Percentiles rank a stretch among this genome's conserved stretches.
phyloP scores from a whole-genome alignment of 2,113 vertebrate species.

The Tor tambroides region DNA sequence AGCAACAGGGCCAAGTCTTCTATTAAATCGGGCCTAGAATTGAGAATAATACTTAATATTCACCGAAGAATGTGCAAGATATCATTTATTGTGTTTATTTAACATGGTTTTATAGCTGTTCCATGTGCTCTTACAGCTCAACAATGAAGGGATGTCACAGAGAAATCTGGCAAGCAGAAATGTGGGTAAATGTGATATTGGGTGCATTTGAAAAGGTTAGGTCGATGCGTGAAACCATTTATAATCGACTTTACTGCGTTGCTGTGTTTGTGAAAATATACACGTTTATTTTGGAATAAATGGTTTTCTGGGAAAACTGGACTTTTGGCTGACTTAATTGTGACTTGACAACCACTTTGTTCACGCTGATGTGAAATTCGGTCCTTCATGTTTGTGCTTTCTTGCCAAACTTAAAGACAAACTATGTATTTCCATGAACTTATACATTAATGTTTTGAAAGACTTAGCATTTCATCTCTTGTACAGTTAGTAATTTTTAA shows the following conservation, averaged over 20 bases:
- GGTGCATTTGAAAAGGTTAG: background rate
- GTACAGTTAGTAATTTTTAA: background rate
- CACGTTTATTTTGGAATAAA: background rate
- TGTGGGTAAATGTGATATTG: constrained; percentile 6
- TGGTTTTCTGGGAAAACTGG: background rate
- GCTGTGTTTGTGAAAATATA: constrained; percentile 15
- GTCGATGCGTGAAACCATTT: background rate
- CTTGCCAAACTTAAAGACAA: background rate
- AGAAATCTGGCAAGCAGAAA: background rate
- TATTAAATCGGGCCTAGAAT: background rate
- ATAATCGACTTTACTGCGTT: constrained; percentile 19
- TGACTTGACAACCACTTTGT: background rate
- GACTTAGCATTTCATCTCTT: constrained; percentile 17
- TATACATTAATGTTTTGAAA: background rate
- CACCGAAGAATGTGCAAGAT: background rate
- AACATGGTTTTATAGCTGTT: background rate
- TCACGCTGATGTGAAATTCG: background rate
- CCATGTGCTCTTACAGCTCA: background rate
- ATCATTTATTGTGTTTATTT: background rate
- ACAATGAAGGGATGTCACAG: too few relatives aligned
- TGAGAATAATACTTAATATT: background rate
- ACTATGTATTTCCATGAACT: background rate
- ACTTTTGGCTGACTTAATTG: constrained; percentile 3
- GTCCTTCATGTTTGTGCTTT: background rate
- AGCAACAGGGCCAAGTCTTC: background rate